Base-by-base conservation (phyloP, 2,888 invertebrate genomes). In the Xanthorhoe designata region DNA sequence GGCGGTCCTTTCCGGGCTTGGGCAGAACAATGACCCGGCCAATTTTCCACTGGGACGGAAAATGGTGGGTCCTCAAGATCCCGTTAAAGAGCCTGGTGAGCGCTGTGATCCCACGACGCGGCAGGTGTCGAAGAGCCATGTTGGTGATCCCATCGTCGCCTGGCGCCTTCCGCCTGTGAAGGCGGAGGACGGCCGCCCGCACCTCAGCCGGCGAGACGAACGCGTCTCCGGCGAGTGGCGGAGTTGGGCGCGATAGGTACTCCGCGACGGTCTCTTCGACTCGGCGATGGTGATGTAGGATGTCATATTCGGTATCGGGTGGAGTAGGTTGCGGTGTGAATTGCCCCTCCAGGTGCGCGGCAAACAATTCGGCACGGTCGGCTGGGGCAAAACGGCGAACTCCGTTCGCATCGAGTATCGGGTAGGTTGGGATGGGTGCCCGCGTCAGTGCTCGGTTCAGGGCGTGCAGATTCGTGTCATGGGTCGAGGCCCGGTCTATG, bases 1-100 rank as follows among this genome's bases (percentile, higher is more conserved):
- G 10, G 0, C n/a, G 6, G 38, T 75, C 63, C 19, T 79, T 79
- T 0, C 73, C 72, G 0, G 64, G 74, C 15, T 79, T 78, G 0
- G 74, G 75, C 0, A 78, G 8, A 38, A 73, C 57, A 0, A 77
- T 72, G 1, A 78, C 66, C 0, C 18, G 47, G 0, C 74, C 75
- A 0, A 7, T 32, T 15, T 76, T 77, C 76, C 77, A 78, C 0
- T 0, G 0, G 0, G 1, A 0, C 0, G 73, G 73, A 52, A 70
- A 73, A 47, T 61, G 54, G 1, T 56, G 35, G 0, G 67, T 65
- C 3, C 66, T 42, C 0, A 68, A 15, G 0, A 72, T 65, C 0
- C 69, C 70, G 7, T 66, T 72, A 56, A 32, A 66, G 0, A 69
- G 17, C 0, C 65, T 32, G 0, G 70, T 29, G 0, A 69, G 49